Evolutionary conservation across 2,113 vertebrate species (phyloP).

Genomic region (Herpetotheres cachinnans): DNA sequence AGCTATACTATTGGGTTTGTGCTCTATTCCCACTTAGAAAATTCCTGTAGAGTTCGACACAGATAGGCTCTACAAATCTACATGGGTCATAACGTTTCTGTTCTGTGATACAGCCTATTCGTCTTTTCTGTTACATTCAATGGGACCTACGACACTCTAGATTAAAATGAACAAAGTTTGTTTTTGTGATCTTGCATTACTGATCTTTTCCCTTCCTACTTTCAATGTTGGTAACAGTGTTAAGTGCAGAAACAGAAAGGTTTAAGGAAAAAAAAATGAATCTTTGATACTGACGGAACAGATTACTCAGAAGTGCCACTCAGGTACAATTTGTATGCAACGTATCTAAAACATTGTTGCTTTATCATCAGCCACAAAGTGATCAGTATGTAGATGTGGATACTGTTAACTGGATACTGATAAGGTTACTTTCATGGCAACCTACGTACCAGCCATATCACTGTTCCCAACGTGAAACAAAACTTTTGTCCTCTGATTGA

Average conservation of each 20-base stretch:
- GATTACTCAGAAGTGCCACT: conserved; percentile 30
- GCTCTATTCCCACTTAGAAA: neutral
- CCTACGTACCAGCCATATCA: neutral
- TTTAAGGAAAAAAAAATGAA: neutral
- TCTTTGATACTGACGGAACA: conserved; percentile 25
- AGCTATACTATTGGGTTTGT: neutral
- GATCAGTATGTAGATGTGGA: neutral
- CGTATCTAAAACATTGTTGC: neutral
- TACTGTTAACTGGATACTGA: neutral
- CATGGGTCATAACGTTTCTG: neutral
- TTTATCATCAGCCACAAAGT: neutral
- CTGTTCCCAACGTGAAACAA: neutral
- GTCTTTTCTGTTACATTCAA: neutral
- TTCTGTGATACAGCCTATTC: neutral
- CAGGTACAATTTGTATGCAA: neutral
- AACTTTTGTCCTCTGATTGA: neutral
- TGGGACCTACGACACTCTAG: neutral
- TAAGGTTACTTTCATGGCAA: neutral
- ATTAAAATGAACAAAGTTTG: neutral
- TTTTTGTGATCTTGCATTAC: neutral
- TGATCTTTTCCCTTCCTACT: neutral
- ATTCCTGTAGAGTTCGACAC: neutral
- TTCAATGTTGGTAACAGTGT: fast-evolving
- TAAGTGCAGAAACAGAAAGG: neutral
- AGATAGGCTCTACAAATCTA: neutral